A percentile compares a stretch with the other conserved stretches of the same genome.
These are phyloP conservation scores for Palythoa heliodiscus DNA, from an alignment of 92 coral and sea anemone genomes.

Conservation along the genomic window DNA sequence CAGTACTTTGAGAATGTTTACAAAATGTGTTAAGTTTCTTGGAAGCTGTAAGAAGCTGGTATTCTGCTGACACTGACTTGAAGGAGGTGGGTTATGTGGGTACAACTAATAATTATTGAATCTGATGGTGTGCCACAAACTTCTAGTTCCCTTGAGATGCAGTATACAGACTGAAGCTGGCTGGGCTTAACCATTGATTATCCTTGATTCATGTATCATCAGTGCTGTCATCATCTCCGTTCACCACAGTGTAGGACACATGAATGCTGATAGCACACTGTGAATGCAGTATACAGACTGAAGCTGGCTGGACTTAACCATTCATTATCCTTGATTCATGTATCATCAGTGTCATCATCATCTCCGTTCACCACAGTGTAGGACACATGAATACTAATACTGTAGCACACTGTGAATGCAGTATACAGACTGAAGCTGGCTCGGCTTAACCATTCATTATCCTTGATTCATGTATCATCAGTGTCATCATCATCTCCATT, in stretches of 20 bases:
- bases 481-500: background rate
- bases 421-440: background rate
- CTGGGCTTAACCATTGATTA: background rate
- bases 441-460: too few species aligned
- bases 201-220: background rate
- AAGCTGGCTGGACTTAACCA: too few species aligned
- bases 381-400: conserved; percentile 75
- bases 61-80: too few species aligned
- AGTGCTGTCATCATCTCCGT: background rate
- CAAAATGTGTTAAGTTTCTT: too few species aligned
- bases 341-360: background rate
- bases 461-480: background rate
- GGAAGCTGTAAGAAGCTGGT: too few species aligned
- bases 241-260: conserved; percentile 62
- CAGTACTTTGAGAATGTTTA: too few species aligned
- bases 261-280: conserved; percentile 76
- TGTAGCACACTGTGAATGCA: conserved; percentile 73
- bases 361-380: conserved; percentile 45
- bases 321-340: background rate
- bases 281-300: too few species aligned
- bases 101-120: too few species aligned
- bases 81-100: too few species aligned
- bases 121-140: too few species aligned
- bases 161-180: background rate
- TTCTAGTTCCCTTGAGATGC: background rate